Percentiles rank a stretch among this genome's conserved stretches.
These are phyloP conservation scores for Ariolimax columbianus DNA, from an alignment of 2,888 invertebrate species.

Conservation along the genomic window DNA sequence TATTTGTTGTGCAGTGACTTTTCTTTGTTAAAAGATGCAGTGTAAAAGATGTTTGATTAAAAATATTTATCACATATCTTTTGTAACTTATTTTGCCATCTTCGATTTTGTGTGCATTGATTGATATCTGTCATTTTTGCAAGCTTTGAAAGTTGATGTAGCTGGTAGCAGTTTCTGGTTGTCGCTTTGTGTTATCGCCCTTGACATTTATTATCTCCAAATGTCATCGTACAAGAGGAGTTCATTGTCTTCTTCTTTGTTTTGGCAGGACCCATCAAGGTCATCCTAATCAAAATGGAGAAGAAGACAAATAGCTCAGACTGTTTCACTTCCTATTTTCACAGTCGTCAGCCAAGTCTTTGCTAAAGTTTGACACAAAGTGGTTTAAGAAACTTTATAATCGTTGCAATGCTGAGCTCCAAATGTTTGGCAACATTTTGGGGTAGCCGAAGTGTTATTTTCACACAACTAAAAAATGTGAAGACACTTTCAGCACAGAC, in stretches of 20 bases:
- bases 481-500: neutral
- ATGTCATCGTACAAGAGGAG: neutral
- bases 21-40: too few relatives aligned
- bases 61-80: too few relatives aligned
- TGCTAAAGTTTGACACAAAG: neutral
- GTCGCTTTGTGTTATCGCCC: too few relatives aligned
- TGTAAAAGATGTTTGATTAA: too few relatives aligned
- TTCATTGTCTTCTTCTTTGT: constrained; percentile 38
- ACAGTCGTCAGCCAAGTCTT: neutral
- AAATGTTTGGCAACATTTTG: neutral
- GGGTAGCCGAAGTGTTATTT: neutral
- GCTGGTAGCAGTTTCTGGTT: too few relatives aligned
- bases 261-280: constrained; percentile 35
- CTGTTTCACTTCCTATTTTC: neutral
- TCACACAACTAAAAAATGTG: constrained; percentile 22
- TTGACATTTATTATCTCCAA: too few relatives aligned
- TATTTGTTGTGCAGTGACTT: too few relatives aligned
- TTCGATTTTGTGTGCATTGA: too few relatives aligned
- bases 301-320: constrained; percentile 12
- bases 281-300: constrained; percentile 33
- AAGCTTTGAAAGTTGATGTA: too few relatives aligned
- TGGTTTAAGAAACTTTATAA: neutral
- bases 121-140: too few relatives aligned
- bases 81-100: too few relatives aligned
- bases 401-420: neutral